Evolutionary conservation across 2,888 invertebrate genomes (phyloP), one percentile per base, ranked within the genome.

Genomic region (Parnassius apollo): DNA sequence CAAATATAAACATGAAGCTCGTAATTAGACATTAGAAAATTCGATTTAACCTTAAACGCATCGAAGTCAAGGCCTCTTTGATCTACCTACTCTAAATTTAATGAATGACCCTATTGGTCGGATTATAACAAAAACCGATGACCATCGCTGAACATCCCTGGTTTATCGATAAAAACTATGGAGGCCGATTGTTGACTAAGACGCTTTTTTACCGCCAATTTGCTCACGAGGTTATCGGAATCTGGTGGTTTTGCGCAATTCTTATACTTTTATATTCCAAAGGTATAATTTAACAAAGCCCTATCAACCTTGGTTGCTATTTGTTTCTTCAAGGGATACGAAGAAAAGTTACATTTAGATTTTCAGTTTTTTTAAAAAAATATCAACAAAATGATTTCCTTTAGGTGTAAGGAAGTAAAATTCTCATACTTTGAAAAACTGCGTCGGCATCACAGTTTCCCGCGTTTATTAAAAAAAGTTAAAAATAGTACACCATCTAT

Each of bases 141-240:
- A 68, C 81, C 81, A 77, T 83, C 80, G 71, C 58, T 64, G 80
- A 71, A 68, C 81, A 83, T 84, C 84, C 83, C 81, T 67, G 70
- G 22, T 51, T 10, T 45, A 45, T 45, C 52, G 51, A 45, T 52
- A 59, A 82, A 82, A 83, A 83, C 83, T 69, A 68, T 72, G 72
- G 77, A 83, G 83, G 83, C 80, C 77, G 73, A 70, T 75, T 75
- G 74, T 80, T 79, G 76, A 73, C 75, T 72, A 76, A 77, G 66
- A 68, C 49, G 70, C 73, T 78, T 77, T 81, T 80, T 71, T 68
- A 65, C 61, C 64, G 65, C 65, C 70, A 66, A 69, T 58, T 69
- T 70, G 66, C 61, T 51, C 25, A 12, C 82, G 76, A 84, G 83
- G 83, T 69, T 75, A 68, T 55, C 54, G 54, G 58, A 50, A 59